Percentiles rank a stretch among this genome's conserved stretches.
Evolutionary conservation across 2,113 vertebrate genomes (phyloP).

Genomic region (Oncorhynchus tshawytscha): DNA sequence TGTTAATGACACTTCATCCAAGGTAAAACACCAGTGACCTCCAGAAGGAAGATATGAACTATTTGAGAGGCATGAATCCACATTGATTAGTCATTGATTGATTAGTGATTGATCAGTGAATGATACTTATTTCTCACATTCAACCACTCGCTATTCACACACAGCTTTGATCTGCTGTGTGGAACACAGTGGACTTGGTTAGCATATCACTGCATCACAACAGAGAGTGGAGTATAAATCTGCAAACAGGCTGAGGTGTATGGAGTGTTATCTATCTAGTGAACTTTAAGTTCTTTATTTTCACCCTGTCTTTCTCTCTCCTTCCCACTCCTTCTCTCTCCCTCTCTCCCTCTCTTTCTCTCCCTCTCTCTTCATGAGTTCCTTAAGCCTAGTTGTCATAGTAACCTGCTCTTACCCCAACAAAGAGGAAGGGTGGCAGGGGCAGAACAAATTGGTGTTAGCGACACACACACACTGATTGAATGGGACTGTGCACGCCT

Average conservation of each 20-base stretch:
- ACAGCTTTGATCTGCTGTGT: constrained; percentile 17
- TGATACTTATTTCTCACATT: constrained; percentile 57
- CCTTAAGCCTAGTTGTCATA: constrained; percentile 55
- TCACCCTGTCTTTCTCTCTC: not conserved
- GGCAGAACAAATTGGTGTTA: constrained; percentile 35
- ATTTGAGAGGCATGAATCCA: too few species aligned
- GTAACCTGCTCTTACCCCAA: constrained; percentile 60
- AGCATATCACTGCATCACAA: not conserved
- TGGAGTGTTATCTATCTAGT: too few species aligned
- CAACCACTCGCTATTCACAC: constrained; percentile 14
- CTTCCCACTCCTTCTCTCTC: constrained; percentile 21
- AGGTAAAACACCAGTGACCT: not conserved
- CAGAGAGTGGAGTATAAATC: not conserved
- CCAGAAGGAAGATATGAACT: not conserved
- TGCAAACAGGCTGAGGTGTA: too few species aligned
- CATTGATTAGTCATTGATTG: too few species aligned
- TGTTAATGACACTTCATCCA: too few species aligned
- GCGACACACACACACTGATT: constrained; percentile 10
- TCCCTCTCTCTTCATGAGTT: constrained; percentile 40
- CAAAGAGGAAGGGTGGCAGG: constrained; percentile 23
- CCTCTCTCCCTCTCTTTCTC: constrained; percentile 21
- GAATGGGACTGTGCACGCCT: not conserved
- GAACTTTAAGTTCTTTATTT: not conserved
- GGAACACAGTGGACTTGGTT: constrained; percentile 8
- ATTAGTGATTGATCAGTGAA: constrained; percentile 19